Conservation (phyloP, 2,797 vertebrate species). For the Pristis pectinata region DNA sequence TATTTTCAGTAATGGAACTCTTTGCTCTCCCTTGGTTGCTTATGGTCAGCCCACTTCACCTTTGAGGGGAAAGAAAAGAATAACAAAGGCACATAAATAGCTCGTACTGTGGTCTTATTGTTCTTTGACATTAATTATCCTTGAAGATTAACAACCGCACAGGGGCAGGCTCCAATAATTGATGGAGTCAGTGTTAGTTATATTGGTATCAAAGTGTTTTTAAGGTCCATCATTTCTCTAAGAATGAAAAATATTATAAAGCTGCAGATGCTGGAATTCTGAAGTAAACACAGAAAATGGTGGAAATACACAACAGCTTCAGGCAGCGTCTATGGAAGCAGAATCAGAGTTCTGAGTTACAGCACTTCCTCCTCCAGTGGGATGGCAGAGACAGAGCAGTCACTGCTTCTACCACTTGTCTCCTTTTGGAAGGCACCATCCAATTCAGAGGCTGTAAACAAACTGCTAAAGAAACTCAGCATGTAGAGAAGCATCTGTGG, state of each 20-base stretch:
- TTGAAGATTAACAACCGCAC: not conserved
- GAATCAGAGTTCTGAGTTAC: no score
- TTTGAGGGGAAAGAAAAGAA: not conserved
- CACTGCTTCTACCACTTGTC: not conserved
- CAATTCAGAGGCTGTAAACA: not conserved
- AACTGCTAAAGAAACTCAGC: no score
- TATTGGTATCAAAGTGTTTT: not conserved
- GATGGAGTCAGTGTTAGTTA: not conserved
- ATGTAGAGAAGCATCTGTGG: no score
- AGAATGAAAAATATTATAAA: no score
- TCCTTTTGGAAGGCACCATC: not conserved
- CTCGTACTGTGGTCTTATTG: not conserved
- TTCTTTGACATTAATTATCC: not conserved
- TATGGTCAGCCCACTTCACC: not conserved
- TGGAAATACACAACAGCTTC: no score
- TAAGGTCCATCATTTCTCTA: not conserved
- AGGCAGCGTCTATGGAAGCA: no score
- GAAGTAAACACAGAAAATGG: no score
- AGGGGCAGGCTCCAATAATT: not conserved
- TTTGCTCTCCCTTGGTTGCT: no score
- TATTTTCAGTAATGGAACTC: no score
- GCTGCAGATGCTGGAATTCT: no score
- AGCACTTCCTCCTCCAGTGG: not conserved
- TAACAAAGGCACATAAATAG: not conserved
- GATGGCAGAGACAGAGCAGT: not conserved